These are phyloP conservation scores for Druon quercuslanigerum DNA, from an alignment of 1,140 invertebrate genomes.

Conservation along the genomic window DNA sequence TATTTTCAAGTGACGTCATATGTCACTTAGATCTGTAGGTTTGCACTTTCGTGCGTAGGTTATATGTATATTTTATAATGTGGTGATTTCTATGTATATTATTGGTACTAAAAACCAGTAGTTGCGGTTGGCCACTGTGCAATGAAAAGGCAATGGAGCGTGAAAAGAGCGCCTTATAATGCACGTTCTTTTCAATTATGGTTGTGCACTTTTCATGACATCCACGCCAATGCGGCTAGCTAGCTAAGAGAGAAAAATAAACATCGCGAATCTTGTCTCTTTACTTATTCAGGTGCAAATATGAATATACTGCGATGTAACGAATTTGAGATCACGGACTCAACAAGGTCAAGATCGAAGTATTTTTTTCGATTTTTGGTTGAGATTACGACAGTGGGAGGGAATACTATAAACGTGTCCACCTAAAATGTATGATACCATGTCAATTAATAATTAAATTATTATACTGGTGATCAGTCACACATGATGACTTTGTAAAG, in stretches of 20 bases:
- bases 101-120: neutral
- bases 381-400: too few species aligned
- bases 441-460: too few species aligned
- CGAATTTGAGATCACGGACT: too few species aligned
- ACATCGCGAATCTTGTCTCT: neutral
- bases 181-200: neutral
- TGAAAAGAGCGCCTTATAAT: neutral
- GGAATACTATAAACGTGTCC: too few species aligned
- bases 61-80: neutral
- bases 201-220: neutral
- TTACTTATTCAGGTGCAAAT: too few species aligned
- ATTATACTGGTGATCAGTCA: too few species aligned
- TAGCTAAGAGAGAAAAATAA: neutral
- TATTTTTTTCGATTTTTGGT: too few species aligned
- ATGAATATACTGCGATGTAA: too few species aligned
- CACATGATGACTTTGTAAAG: too few species aligned
- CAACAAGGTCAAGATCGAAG: too few species aligned
- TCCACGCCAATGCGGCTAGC: neutral
- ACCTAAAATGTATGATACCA: too few species aligned
- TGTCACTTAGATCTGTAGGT: neutral
- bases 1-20: conserved; percentile 15
- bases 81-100: neutral
- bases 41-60: conserved; percentile 2
- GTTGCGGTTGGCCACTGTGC: neutral
- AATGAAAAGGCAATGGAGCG: conserved; percentile 26